Evolutionary conservation across 2,888 invertebrate genomes (phyloP), one percentile per base, ranked within the genome.

Genomic region (Ichneumoninae sp.): DNA sequence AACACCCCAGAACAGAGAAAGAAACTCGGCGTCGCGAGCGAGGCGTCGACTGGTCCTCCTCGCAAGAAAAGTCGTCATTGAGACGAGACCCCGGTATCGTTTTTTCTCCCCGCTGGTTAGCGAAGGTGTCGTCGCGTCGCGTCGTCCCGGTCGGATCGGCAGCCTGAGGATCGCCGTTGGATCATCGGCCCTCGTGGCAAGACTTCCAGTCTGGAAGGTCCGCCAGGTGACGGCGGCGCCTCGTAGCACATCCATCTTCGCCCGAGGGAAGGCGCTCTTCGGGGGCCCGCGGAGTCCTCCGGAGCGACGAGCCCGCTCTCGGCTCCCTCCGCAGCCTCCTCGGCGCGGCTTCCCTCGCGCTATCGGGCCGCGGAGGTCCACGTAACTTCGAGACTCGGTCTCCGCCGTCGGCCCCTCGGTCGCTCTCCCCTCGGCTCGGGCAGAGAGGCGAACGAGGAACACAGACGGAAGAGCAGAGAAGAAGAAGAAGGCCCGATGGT

Each of bases 181-280:
- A 69, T 65, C 68, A 54, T 44, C 63, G 68, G 47, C 30, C 57
- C 57, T 19, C 47, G 47, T 84, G 60, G 85, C 87, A 87, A 47
- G 44, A 87, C 83, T 89, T 87, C 78, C 88, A 89, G 91, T 91
- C 90, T 90, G 89, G 87, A 89, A 88, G 90, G 87, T 87, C 80
- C 86, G 88, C 88, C 88, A 89, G 91, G 93, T 93, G 93, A 92
- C 93, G 92, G 91, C 91, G 93, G 93, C 93, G 93, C 93, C 93
- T 92, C 86, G 89, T 83, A 91, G 86, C 89, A 91, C 93, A 93
- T 93, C 90, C 90, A 93, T 93, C 93, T 93, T 93, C 89, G 88
- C 88, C 87, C 69, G 77, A 81, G 63, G 76, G 63, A 77, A 81
- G 83, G 77, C 80, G 78, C 63, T 33, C 73, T 70, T 57, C 76